Evolutionary conservation across 35 echinoderm and acorn worm genomes (phyloP).

Genomic region (Ophiothrix spiculata): DNA sequence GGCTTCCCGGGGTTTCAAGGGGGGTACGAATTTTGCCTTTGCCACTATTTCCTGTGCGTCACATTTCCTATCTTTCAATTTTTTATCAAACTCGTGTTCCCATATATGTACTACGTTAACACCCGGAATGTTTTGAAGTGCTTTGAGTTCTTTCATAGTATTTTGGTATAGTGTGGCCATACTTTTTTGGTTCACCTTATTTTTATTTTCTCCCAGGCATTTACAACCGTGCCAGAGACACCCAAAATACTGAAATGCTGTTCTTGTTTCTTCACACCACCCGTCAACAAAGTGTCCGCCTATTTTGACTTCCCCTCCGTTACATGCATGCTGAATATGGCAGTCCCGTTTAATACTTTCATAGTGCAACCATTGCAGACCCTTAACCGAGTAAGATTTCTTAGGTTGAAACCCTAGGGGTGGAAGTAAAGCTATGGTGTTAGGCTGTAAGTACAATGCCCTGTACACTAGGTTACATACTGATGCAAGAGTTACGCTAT

Average conservation of each 20-base stretch:
- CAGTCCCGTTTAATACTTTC: not conserved
- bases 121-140: not conserved
- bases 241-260: not conserved
- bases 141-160: not conserved
- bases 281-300: conserved; percentile 46
- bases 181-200: not conserved
- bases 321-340: conserved; percentile 28
- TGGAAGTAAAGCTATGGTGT: not conserved
- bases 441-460: not conserved
- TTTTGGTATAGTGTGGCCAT: not conserved
- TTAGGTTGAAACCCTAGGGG: not conserved
- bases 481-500: conserved; percentile 1
- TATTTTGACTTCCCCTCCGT: conserved; percentile 46
- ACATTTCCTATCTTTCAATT: not conserved
- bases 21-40: not conserved
- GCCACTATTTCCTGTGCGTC: not conserved
- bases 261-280: conserved; percentile 21
- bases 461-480: conserved; percentile 12
- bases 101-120: not conserved
- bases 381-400: conserved; percentile 3
- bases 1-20: not conserved
- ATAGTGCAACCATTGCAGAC: not conserved
- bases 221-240: not conserved
- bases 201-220: not conserved
- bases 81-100: not conserved